Conservation (phyloP, 2,888 invertebrate species). For the Dimorphilus gyrociliatus region DNA sequence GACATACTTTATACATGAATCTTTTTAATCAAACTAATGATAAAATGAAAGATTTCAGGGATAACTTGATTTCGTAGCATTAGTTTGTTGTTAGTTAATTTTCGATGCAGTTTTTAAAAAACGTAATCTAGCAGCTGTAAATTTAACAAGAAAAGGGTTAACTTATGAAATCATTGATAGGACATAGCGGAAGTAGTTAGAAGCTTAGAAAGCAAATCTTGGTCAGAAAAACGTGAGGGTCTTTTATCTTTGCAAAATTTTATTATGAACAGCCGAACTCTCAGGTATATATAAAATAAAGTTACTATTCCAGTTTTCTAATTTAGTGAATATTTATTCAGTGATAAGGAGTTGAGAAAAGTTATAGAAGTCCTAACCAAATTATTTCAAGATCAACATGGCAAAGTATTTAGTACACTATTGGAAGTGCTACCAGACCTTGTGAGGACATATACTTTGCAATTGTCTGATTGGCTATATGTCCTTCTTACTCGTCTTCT, state of each 20-base stretch:
- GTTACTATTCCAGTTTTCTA: constrained; percentile 2
- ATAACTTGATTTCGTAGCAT: no score
- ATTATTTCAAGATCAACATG: constrained; percentile 93
- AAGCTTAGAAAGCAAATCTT: constrained; percentile 70
- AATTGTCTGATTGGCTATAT: no score
- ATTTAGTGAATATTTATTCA: constrained; percentile 3
- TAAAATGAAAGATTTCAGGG: no score
- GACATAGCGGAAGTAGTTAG: constrained; percentile 70
- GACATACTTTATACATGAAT: no score
- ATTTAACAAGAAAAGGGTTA: no score
- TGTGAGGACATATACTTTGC: no score
- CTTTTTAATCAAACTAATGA: no score
- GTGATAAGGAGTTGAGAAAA: constrained; percentile 49
- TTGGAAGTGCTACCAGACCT: no score
- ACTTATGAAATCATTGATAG: constrained; percentile 45
- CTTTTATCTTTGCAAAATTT: constrained; percentile 60
- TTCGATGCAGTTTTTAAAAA: no score
- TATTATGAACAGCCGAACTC: constrained; percentile 42
- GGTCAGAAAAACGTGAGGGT: constrained; percentile 90
- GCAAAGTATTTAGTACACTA: constrained; percentile 44
- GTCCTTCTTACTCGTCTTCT: constrained; percentile 69
- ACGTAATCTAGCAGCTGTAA: no score
- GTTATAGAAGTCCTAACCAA: constrained; percentile 83
- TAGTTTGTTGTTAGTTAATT: no score
- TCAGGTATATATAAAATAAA: no score